Conservation (phyloP, 1,140 invertebrate species). For the Aphaenogaster rudis region DNA sequence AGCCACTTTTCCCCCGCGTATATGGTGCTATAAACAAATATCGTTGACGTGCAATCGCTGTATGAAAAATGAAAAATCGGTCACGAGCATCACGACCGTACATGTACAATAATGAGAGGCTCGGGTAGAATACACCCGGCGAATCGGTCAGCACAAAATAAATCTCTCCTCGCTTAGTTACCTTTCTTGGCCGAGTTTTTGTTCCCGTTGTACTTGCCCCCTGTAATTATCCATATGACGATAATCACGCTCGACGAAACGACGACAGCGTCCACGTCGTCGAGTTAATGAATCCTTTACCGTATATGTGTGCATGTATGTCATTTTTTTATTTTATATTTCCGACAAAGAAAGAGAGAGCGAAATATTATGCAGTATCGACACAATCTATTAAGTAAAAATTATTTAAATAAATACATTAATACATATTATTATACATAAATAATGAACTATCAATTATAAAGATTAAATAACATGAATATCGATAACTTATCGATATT, state of each 20-base stretch:
- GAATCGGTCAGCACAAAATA: slow-evolving; percentile 52
- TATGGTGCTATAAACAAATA: slow-evolving; percentile 21
- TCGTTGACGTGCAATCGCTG: background rate
- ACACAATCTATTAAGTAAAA: background rate
- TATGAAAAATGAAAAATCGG: slow-evolving; percentile 24
- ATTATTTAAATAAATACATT: background rate
- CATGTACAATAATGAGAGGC: slow-evolving; percentile 28
- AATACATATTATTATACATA: slow-evolving; percentile 11
- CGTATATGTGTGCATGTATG: background rate
- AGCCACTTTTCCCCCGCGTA: background rate
- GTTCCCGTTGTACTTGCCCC: slow-evolving; percentile 29
- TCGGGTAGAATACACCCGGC: slow-evolving; percentile 6
- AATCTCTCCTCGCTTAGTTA: slow-evolving; percentile 59
- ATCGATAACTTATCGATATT: background rate
- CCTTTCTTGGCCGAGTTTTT: slow-evolving; percentile 54
- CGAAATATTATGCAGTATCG: background rate
- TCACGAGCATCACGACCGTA: slow-evolving; percentile 13
- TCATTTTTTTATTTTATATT: background rate
- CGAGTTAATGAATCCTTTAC: slow-evolving; percentile 26
- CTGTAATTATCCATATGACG: slow-evolving; percentile 64
- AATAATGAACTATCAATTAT: background rate
- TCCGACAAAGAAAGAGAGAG: background rate
- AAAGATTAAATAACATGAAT: background rate
- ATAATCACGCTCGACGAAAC: slow-evolving; percentile 55
- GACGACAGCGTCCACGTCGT: slow-evolving; percentile 4